Evolutionary conservation across 2,888 invertebrate species (phyloP), one percentile per base, ranked within the genome.

Genomic region (Linyphia triangularis): DNA sequence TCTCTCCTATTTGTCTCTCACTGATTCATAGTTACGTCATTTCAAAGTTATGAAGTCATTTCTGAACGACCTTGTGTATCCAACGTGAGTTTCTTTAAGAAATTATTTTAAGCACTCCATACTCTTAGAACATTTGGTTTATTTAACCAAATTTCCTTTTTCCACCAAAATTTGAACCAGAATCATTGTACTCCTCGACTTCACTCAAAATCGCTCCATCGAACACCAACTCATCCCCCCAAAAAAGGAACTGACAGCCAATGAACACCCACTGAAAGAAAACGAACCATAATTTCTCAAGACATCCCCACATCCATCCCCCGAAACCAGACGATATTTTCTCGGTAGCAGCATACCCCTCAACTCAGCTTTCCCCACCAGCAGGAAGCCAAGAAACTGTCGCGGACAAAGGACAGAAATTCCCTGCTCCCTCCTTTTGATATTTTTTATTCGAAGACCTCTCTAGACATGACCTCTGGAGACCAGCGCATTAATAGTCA

Each of bases 361-460:
- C 63, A 9, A 10, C n/a, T 22, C 51, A n/a, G n/a, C n/a, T n/a
- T n/a, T n/a, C n/a, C n/a, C n/a, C n/a, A n/a, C n/a, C n/a, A 59
- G 69, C 83, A 83, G 83, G 83, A 83, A 83, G 83, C 83, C 83
- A 83, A 83, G 83, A 73, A 83, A 69, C 43, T 59, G 82, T 82
- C 82, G 51, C 40, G 28, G 30, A 61, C 40, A 43, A 24, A 51
- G 51, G 43, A 22, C 73, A 51, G 33, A 70, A 26, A 10, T n/a
- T 16, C 37, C 61, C 70, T 37, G 40, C 7, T 16, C 26, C 26
- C 65, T 26, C 65, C 13, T 37, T 63, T 10, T 24, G 16, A 59
- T 59, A 43, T 61, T 70, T 59, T 69, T 40, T 63, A n/a, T n/a
- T n/a, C n/a, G n/a, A n/a, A 51, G 51, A 51, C 70, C 73, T 28